Conservation (phyloP, 2,113 vertebrate genomes). For the Odocoileus hemionus region DNA sequence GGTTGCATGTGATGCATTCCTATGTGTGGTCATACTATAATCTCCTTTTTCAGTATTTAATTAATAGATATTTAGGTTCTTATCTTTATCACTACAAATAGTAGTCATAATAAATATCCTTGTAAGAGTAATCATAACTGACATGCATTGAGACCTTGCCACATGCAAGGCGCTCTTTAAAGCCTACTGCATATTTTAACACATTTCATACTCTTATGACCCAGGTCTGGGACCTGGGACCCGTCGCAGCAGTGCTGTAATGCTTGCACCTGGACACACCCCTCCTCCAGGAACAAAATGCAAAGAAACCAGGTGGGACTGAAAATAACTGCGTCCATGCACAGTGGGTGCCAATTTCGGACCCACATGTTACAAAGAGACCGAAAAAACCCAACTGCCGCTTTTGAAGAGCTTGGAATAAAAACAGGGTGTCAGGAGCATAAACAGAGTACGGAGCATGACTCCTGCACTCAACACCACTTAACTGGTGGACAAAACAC, state of each 20-base stretch:
- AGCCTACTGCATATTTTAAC: neutral
- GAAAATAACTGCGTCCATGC: neutral
- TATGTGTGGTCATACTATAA: neutral
- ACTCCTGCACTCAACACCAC: neutral
- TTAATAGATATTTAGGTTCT: neutral
- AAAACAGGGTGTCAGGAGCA: neutral
- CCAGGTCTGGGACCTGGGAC: neutral
- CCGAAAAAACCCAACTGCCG: neutral
- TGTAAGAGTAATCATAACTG: neutral
- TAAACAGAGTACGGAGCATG: neutral
- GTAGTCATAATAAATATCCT: neutral
- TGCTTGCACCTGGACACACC: neutral
- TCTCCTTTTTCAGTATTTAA: neutral
- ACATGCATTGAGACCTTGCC: neutral
- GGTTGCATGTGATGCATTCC: neutral
- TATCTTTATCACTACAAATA: neutral
- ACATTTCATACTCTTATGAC: neutral
- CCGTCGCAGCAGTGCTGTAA: neutral
- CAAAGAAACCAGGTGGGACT: neutral
- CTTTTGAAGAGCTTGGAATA: neutral
- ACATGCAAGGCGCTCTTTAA: neutral
- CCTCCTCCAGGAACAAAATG: neutral
- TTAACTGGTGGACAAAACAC: neutral
- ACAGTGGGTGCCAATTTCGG: neutral
- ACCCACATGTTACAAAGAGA: neutral